Base-by-base conservation (phyloP, 2,797 vertebrate genomes). In the Ispidina picta region DNA sequence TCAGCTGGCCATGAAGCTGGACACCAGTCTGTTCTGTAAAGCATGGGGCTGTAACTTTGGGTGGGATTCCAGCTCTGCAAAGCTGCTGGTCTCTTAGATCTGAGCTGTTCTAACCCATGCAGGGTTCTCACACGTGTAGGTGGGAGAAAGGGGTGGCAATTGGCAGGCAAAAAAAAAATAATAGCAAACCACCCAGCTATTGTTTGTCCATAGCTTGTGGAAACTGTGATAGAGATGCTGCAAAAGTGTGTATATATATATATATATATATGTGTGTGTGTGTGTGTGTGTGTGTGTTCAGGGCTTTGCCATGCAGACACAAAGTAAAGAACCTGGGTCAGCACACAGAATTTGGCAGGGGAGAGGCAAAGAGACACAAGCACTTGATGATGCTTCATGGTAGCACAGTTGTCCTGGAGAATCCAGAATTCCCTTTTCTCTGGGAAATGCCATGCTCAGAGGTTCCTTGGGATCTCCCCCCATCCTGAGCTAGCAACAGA, bases 1-100 rank as follows among this genome's bases (percentile, higher is more conserved):
- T 77, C 51, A 65, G 60, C 51, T 83, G 76, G 43, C 63, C 8
- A 1, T 88, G 83, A 92, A 93, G 81, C 51, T 52, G 62, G 79
- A 93, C 83, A 65, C 55, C 46, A 77, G 72, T 44, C 73, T 86
- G 19, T 81, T 92, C 89, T 2, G 1, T 75, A 92, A 94, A 65
- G 73, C 2, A 9, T 41, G 41, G 46, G 8, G 64, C 31, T 89
- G 65, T 41, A 41, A n/a, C 54, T 52, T 49, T 49, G 33, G 58
- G 51, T 35, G 4, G 6, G 15, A 52, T 33, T 43, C 39, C 58
- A 73, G 68, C 31, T 39, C 69, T 80, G 39, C 37, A 75, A 62
- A 85, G 64, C 72, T 13, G 29, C 16, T 23, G 64, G 25, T 44
- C 25, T 85, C 22, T 77, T 59, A 65, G 44, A 81, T 44, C 19